Evolutionary conservation across 1,140 invertebrate species (phyloP).

Genomic region (Drosophila biarmipes): DNA sequence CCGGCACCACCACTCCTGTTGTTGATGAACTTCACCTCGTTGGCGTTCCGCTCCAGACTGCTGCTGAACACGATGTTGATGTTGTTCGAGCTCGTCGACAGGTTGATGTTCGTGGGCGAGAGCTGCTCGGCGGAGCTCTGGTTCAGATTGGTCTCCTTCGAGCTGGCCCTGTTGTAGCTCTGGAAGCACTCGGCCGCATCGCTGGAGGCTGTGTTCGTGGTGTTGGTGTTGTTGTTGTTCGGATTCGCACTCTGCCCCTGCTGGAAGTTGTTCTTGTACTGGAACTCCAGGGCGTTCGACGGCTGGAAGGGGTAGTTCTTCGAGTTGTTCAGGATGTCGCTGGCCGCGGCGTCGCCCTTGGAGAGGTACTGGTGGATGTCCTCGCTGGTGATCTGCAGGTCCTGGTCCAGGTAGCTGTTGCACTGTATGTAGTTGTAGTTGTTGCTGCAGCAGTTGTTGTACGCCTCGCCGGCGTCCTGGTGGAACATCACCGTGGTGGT

Average conservation of each 20-base stretch:
- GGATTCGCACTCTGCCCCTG: conserved; percentile 48
- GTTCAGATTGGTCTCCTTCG: conserved; percentile 80
- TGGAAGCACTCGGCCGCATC: conserved; percentile 75
- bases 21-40: conserved; percentile 83
- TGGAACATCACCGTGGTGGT: conserved; percentile 82
- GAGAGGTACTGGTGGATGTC: conserved; percentile 83
- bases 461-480: conserved; percentile 75
- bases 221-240: conserved; percentile 60
- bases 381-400: conserved; percentile 83
- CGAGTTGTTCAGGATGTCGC: conserved; percentile 78
- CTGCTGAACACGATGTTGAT: conserved; percentile 79
- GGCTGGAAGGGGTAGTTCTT: conserved; percentile 83
- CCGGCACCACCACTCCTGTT: conserved; percentile 36
- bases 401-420: conserved; percentile 82
- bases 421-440: conserved; percentile 83
- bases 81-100: conserved; percentile 82
- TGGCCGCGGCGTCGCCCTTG: conserved; percentile 64
- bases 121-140: conserved; percentile 55
- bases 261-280: conserved; percentile 84
- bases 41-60: conserved; percentile 66
- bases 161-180: conserved; percentile 60
- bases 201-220: conserved; percentile 66
- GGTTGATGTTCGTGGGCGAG: conserved; percentile 80
- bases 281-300: conserved; percentile 79
- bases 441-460: conserved; percentile 82